Evolutionary conservation across 2,797 vertebrate genomes (phyloP), one percentile per base, ranked within the genome.

Genomic region (Siniperca undulata): DNA sequence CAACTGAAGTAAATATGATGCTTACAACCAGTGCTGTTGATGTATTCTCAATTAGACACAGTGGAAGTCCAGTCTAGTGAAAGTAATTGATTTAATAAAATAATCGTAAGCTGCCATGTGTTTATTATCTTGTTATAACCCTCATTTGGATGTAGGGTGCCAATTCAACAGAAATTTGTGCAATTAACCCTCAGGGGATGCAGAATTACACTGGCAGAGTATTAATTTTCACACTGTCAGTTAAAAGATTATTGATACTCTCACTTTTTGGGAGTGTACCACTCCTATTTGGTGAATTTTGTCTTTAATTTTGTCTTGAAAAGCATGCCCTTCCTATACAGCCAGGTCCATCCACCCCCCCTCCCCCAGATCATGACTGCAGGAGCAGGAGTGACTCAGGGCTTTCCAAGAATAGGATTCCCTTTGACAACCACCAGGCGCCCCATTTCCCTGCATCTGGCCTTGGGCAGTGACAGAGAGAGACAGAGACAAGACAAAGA

Each of bases 341-440:
- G 20, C 77, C 74, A 70, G 10, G 68, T 85, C 74, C 68, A 73
- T 71, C 17, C 24, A 10, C 14, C 53, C n/a, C 71, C 40, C 61
- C 24, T 60, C 76, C 86, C 81, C 71, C 68, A 81, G 80, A 89
- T 92, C 89, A 90, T 84, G 86, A 90, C 87, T 89, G 78, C 86
- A 87, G 87, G 68, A 89, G 81, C 74, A 70, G 53, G 61, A 90
- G 90, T 94, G 94, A 94, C 90, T 94, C 88, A 92, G 91, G 85
- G 59, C 82, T 93, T 94, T 93, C 92, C 92, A 93, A 93, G 91
- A 95, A 94, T 91, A 94, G 89, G 92, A 92, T 91, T 94, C 89
- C 79, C 86, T 90, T 91, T 91, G 87, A 94, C 92, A 92, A 87
- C 82, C 80, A 89, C 65, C 86, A 93, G 85, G 78, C 60, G 44